Evolutionary conservation across 2,888 invertebrate species (phyloP), one percentile per base, ranked within the genome.

Genomic region (Andrena bucephala): DNA sequence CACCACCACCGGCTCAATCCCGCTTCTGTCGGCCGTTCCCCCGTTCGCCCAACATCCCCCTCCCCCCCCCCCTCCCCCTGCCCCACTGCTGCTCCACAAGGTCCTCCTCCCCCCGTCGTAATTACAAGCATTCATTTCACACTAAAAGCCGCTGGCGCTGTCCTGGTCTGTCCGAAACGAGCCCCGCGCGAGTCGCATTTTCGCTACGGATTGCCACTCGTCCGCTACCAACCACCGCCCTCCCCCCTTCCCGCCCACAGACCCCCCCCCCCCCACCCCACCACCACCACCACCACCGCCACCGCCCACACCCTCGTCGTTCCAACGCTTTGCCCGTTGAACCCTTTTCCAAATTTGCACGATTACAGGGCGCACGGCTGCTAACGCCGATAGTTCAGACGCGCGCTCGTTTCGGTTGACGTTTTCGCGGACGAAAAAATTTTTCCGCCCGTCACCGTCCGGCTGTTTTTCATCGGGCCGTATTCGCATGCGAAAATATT

Each of bases 51-150:
- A 29, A 42, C 67, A 50, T 74, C 63, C 67, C 84, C 3, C 13
- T n/a, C n/a, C 13, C 13, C 85, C 82, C 89, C 89, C 88, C 89
- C 42, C 1, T 0, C 50, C 68, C 54, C 69, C 66, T 1, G 33
- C 67, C 69, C 66, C 84, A 1, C 16, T 27, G 27, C 27, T 27
- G 27, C 27, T 27, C 27, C 27, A 20, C 20, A 20, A 20, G 20
- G 42, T 16, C 42, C 42, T 42, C 85, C 83, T 86, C 87, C 89
- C 89, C 89, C 88, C 89, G 86, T 86, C 93, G 93, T 93, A 93
- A 93, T 93, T 93, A 93, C 93, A 93, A 93, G 93, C 93, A 93
- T 93, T 93, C 93, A 93, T 93, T 93, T 93, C 93, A 93, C 93
- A 92, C 93, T 93, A 93, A 93, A 93, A 93, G 92, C 93, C 92